These are phyloP conservation scores for Scaptomyza pallida DNA, from an alignment of 1,140 invertebrate genomes.

Conservation along the genomic window DNA sequence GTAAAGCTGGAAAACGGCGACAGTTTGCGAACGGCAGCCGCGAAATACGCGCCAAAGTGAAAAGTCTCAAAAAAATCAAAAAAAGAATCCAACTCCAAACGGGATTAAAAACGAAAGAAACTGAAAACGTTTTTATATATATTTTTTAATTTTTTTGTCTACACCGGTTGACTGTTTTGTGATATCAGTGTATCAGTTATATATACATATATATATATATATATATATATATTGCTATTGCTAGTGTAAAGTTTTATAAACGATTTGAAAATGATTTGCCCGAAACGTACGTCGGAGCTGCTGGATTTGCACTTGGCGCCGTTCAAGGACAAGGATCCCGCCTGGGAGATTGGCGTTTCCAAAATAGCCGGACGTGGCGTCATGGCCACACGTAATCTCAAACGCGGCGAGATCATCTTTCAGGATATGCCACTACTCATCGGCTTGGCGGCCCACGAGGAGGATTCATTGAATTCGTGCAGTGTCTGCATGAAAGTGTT, in stretches of 20 bases:
- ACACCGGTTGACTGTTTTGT: not conserved
- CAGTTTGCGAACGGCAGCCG: constrained; percentile 82
- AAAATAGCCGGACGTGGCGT: constrained; percentile 86
- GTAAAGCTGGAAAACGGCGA: constrained; percentile 83
- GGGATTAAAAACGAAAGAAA: constrained; percentile 6
- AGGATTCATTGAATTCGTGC: constrained; percentile 75
- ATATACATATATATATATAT: constrained; percentile 1
- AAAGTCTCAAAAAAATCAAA: constrained; percentile 37
- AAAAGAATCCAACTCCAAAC: constrained; percentile 9
- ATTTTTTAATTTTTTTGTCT: not conserved
- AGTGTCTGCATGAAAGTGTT: constrained; percentile 69
- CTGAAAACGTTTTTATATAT: not conserved
- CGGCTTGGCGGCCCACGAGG: constrained; percentile 85
- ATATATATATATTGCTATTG: constrained; percentile 2
- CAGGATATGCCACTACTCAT: constrained; percentile 87
- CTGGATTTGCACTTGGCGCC: constrained; percentile 75
- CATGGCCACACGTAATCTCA: constrained; percentile 87
- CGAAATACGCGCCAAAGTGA: constrained; percentile 58
- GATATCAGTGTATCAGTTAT: not conserved
- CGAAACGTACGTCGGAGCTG: constrained; percentile 79
- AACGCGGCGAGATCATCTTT: constrained; percentile 88
- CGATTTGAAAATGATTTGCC: constrained; percentile 69
- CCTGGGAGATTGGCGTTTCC: constrained; percentile 77
- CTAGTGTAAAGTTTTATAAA: not conserved
- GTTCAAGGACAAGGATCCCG: constrained; percentile 81